phyloP scores from a whole-genome alignment of 2,888 invertebrate genomes.

The Heliconius ismenius region DNA sequence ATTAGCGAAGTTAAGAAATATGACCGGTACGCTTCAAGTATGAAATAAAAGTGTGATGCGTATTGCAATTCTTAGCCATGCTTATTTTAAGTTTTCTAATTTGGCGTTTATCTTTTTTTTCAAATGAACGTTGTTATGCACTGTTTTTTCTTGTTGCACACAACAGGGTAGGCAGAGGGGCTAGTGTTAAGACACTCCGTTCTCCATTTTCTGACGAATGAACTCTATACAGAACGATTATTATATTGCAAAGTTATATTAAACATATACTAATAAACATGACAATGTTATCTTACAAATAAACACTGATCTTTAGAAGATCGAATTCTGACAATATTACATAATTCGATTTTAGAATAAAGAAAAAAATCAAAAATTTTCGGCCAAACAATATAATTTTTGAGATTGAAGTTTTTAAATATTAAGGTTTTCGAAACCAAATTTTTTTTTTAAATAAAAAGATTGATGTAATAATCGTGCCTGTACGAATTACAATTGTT shows the following conservation, averaged over 20 bases:
- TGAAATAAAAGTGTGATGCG: not conserved
- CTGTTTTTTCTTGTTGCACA: no score
- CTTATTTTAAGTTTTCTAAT: constrained; percentile 4
- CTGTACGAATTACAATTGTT: not conserved
- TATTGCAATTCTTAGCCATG: constrained; percentile 11
- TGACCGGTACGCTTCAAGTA: constrained; percentile 42
- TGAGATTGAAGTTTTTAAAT: no score
- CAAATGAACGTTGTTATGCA: no score
- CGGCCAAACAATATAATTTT: no score
- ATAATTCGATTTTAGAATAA: no score
- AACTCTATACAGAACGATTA: constrained; percentile 2
- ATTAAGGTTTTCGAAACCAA: not conserved
- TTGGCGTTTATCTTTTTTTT: constrained; percentile 2
- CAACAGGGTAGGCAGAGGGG: no score
- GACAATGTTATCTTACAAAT: not conserved
- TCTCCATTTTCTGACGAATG: not conserved
- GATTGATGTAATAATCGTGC: not conserved
- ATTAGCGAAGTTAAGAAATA: constrained; percentile 44
- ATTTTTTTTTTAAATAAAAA: not conserved
- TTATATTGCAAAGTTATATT: not conserved
- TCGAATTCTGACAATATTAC: no score
- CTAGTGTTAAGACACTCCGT: no score
- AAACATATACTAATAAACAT: not conserved
- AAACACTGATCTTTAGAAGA: no score
- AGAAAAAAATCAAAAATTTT: no score